A percentile compares a stretch with the other conserved stretches of the same genome.
phyloP scores from a whole-genome alignment of 2,113 vertebrate species.

The Melanostigma gelatinosum region DNA sequence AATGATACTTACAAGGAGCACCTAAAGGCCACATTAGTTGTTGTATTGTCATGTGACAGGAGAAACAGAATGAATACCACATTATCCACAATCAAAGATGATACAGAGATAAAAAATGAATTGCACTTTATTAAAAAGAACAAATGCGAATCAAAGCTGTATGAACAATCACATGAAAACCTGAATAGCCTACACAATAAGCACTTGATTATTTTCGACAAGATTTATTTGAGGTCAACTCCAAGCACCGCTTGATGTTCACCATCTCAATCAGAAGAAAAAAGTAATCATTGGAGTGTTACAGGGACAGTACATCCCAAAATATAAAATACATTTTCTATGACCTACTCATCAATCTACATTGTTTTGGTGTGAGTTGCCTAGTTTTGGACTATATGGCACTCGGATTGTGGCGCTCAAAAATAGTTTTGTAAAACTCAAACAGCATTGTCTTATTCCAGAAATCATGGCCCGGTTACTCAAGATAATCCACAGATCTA shows the following conservation, averaged over 20 bases:
- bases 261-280: conserved; percentile 76
- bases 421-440: no score
- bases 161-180: conserved; percentile 25
- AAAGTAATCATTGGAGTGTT: conserved; percentile 48
- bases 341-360: neutral
- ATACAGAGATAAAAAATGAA: conserved; percentile 5
- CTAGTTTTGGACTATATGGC: neutral
- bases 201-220: conserved; percentile 22
- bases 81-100: neutral
- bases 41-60: conserved; percentile 49
- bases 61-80: conserved; percentile 5
- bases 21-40: conserved; percentile 38
- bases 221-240: conserved; percentile 12
- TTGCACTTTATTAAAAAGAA: conserved; percentile 63
- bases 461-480: neutral
- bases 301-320: neutral
- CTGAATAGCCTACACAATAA: neutral
- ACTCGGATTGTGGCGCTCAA: neutral
- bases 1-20: neutral
- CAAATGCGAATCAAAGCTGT: conserved; percentile 17
- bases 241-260: conserved; percentile 30
- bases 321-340: neutral
- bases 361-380: neutral
- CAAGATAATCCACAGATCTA: neutral
- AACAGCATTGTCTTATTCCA: neutral